These are phyloP conservation scores for Fulica atra DNA, from an alignment of 2,113 vertebrate genomes.

Conservation along the genomic window DNA sequence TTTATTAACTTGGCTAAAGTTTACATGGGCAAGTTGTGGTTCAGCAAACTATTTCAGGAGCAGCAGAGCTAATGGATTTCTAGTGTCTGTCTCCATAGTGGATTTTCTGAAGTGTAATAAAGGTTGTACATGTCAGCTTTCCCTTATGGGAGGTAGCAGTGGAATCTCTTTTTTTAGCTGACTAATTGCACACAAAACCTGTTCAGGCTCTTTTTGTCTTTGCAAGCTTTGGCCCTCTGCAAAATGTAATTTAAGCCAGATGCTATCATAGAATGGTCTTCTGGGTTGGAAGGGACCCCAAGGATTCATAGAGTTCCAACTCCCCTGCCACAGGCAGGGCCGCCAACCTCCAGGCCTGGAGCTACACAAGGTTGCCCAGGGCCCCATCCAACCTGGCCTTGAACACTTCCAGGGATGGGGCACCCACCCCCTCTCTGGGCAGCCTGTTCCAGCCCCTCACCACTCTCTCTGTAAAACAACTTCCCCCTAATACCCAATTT, in stretches of 20 bases:
- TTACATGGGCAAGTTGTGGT: not conserved
- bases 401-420: too few species aligned
- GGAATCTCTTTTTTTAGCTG: not conserved
- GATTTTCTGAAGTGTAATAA: not conserved
- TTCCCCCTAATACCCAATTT: too few species aligned
- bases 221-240: not conserved
- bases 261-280: too few species aligned
- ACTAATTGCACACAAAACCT: not conserved
- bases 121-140: not conserved
- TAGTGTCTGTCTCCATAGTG: not conserved
- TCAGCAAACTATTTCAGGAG: not conserved
- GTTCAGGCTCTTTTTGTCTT: not conserved
- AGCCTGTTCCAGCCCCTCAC: too few species aligned
- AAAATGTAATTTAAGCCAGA: not conserved
- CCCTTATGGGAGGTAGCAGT: not conserved
- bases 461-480: too few species aligned
- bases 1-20: not conserved
- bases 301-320: too few species aligned
- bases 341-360: too few species aligned
- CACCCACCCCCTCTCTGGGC: too few species aligned
- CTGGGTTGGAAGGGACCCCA: too few species aligned
- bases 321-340: too few species aligned
- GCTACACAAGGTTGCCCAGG: too few species aligned
- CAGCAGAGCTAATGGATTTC: not conserved
- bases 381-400: too few species aligned